Evolutionary conservation across 2,797 vertebrate species (phyloP).

Genomic region (Erpetoichthys calabaricus): DNA sequence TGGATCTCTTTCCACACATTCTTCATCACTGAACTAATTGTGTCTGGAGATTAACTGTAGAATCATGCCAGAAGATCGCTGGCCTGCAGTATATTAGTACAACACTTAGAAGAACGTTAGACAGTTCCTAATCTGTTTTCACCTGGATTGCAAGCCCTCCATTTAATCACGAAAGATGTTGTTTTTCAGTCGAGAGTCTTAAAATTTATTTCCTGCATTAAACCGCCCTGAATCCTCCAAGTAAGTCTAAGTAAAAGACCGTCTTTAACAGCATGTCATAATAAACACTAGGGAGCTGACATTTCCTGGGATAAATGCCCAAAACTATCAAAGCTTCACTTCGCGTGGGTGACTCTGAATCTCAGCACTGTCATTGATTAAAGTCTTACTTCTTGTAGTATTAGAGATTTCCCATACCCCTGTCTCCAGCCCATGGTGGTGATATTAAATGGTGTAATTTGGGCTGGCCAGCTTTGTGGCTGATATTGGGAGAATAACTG

Average conservation of each 20-base stretch:
- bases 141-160: not conserved
- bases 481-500: not conserved
- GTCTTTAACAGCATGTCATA: not conserved
- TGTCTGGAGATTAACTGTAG: no score
- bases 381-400: constrained; percentile 2
- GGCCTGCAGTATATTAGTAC: not conserved
- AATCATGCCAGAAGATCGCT: not conserved
- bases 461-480: not conserved
- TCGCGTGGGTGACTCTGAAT: not conserved
- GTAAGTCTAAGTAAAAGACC: not conserved
- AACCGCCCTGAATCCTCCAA: not conserved
- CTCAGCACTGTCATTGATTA: not conserved
- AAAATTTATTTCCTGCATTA: not conserved
- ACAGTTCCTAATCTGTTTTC: not conserved
- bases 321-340: constrained; percentile 5
- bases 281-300: constrained; percentile 5
- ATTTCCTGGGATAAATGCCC: constrained; percentile 3
- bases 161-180: not conserved
- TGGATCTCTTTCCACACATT: no score
- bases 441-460: constrained; percentile 3
- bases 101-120: not conserved
- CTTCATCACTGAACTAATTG: no score
- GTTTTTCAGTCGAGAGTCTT: not conserved
- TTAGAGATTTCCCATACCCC: constrained; percentile 1
- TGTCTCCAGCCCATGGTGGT: not conserved